A percentile compares a stretch with the other conserved stretches of the same genome.
phyloP scores from a whole-genome alignment of 2,888 invertebrate species.

The Pachycephus smyrnensis region DNA sequence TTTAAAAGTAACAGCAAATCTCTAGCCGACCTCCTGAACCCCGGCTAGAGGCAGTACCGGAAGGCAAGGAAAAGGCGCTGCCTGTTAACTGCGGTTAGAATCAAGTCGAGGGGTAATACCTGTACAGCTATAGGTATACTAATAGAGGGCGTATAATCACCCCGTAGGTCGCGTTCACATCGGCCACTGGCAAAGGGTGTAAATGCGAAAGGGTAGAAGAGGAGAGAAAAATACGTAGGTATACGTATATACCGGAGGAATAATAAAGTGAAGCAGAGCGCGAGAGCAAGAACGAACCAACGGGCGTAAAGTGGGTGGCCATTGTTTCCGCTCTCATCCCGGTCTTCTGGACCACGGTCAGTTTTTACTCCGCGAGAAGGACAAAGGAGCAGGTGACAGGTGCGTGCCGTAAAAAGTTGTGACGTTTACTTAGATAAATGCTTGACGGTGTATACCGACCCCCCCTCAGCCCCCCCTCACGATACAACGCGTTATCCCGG shows the following conservation, averaged over 20 bases:
- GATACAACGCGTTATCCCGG: accelerated
- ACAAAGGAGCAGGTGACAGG: slow-evolving; percentile 5
- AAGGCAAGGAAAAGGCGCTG: background rate
- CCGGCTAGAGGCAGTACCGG: background rate
- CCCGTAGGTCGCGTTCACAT: background rate
- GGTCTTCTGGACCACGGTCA: background rate
- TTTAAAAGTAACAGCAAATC: background rate
- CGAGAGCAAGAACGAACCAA: background rate
- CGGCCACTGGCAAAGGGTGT: background rate
- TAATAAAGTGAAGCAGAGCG: background rate
- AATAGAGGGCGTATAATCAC: background rate
- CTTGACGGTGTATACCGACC: background rate
- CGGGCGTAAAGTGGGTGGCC: background rate
- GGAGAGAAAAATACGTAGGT: too few relatives aligned
- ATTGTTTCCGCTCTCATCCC: background rate
- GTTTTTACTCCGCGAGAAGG: background rate
- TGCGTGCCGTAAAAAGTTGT: slow-evolving; percentile 2
- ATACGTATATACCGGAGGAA: background rate
- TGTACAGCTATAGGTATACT: background rate
- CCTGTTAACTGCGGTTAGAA: background rate
- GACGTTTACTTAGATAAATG: background rate
- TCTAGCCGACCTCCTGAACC: background rate
- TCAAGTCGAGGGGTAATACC: too few relatives aligned
- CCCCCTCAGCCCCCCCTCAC: background rate
- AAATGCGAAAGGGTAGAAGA: background rate